phyloP scores from a whole-genome alignment of 1,140 invertebrate species.

The Pemphigus obesinymphae region DNA sequence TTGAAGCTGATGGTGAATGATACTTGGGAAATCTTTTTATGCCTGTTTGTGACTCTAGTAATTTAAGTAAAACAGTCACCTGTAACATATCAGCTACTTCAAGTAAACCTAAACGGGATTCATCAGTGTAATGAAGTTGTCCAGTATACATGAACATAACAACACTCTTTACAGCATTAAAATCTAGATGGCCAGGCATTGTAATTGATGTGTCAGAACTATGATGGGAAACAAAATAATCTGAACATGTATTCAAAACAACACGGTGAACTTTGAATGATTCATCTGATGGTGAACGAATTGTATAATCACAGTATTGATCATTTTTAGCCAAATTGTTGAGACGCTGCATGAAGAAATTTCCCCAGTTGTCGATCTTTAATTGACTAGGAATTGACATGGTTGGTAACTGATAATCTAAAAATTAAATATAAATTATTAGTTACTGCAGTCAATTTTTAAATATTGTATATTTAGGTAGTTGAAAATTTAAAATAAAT shows the following conservation, averaged over 20 bases:
- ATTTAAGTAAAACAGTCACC: conserved; percentile 15
- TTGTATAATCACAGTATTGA: conserved; percentile 27
- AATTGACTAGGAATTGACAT: conserved; percentile 18
- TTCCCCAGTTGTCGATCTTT: conserved; percentile 34
- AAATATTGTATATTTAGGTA: too few relatives aligned
- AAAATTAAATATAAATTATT: not conserved
- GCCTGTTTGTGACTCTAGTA: not conserved
- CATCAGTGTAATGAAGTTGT: conserved; percentile 23
- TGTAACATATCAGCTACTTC: conserved; percentile 37
- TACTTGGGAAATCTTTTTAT: not conserved
- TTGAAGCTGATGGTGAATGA: not conserved
- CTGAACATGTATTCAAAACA: conserved; percentile 31
- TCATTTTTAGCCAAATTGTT: conserved; percentile 35
- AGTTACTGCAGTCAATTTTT: not conserved
- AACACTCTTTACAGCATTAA: conserved; percentile 18
- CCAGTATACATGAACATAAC: conserved; percentile 36
- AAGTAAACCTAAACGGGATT: not conserved
- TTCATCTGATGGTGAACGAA: conserved; percentile 17
- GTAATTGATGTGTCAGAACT: conserved; percentile 10
- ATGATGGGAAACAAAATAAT: conserved; percentile 30
- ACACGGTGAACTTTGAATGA: conserved; percentile 31
- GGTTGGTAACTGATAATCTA: not conserved
- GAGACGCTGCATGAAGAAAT: conserved; percentile 32
- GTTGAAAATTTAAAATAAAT: too few relatives aligned
- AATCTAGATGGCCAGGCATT: conserved; percentile 25